Evolutionary conservation across 2,888 invertebrate species (phyloP), one percentile per base, ranked within the genome.

Genomic region (Habroteleia sp.): DNA sequence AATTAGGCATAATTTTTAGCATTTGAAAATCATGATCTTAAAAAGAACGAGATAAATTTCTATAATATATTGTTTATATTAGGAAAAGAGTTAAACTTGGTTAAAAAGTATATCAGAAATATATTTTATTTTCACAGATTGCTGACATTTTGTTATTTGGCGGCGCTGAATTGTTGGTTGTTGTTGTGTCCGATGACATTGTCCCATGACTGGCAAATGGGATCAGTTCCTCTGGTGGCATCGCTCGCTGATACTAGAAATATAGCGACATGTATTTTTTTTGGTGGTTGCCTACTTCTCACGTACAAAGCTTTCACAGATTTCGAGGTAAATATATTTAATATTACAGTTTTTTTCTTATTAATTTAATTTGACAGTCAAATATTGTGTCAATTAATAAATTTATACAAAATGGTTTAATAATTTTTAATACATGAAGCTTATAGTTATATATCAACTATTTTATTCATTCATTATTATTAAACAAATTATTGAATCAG

Each of bases 151-250:
- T 93, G 93, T 87, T 96, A 95, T 89, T 89, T 96, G 84, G 93
- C 94, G 3, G 94, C 94, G 0, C 93, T 95, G 90, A 96, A 96
- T 90, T 92, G 93, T 90, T 95, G 95, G 94, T 89, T 96, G 74
- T 89, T 96, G n/a, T 89, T 96, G 54, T 94, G 93, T 77, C 96
- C 96, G 0, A 91, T 92, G 82, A 92, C 92, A 0, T 90, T 96
- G 41, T 94, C 94, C 80, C 96, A 96, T 85, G 96, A 96, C 88
- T 96, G 96, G 96, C 96, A 96, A 89, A 94, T 95, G 93, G 95
- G 95, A 3, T 95, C 95, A 7, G 93, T 96, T 73, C 95, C 95
- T 13, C 90, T 96, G 71, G 91, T 96, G 78, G 92, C 94, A 46
- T 92, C 92, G 33, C 87, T 93, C 8, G 91, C 91, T 82, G 96